Base-by-base conservation (phyloP, 2,888 invertebrate genomes). In the Andrena praecox region DNA sequence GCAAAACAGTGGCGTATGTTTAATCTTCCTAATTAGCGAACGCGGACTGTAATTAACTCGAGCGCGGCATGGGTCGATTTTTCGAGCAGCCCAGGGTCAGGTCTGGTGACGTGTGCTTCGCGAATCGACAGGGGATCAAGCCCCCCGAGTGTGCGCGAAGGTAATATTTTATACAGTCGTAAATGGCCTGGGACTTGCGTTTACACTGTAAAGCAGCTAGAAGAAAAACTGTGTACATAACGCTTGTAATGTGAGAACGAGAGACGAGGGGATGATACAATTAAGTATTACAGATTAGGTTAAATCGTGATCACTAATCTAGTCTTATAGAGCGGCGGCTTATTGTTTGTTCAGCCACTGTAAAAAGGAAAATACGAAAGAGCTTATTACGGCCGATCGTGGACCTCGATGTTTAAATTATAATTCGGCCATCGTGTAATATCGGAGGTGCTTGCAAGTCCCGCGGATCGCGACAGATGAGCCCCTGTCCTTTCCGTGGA, bases 401-500 rank as follows among this genome's bases (percentile, higher is more conserved):
- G 10, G 35, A 42, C 33, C 20, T 50, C 60, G 2, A 20, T 33
- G 31, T 77, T 80, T 48, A 4, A 31, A 33, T n/a, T 63, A 2
- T 60, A 48, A 24, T 10, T 42, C 52, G 33, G 59, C 29, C 33
- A 2, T 48, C 33, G 12, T n/a, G 69, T 59, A 27, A 56, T 48
- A 33, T 50, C 31, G 29, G 20, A 6, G 52, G 42, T 10, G 48
- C 59, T 20, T 35, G 31, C 20, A 27, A 29, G 16, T n/a, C 85
- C 77, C 71, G 59, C 82, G 88, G 84, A 85, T 71, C 48, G 84
- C 24, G 89, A 86, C 86, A 84, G 60, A 84, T 77, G 88, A 90
- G 91, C 88, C 90, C 89, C 86, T 85, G 87, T 84, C 87, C 82
- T 66, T 84, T 87, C 29, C 85, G 83, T 74, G 67, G 54, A 75